Evolutionary conservation across 2,888 invertebrate species (phyloP), one percentile per base, ranked within the genome.

Genomic region (Polietes domitor): DNA sequence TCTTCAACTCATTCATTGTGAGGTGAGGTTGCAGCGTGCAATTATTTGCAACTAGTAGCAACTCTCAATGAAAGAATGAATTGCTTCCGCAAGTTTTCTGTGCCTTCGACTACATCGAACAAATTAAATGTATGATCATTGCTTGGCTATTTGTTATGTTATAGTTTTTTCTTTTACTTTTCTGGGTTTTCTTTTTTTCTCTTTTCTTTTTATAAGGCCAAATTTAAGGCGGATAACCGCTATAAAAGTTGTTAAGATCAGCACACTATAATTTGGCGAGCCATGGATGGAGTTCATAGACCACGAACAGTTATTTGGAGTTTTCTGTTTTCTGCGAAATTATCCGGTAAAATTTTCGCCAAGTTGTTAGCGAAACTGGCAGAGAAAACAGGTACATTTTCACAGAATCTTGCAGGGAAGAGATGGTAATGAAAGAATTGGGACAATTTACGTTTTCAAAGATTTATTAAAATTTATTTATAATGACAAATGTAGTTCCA

Each of bases 1-100:
- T 32, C 5, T 32, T 4, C 5, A n/a, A 19, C 19, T 50, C 17
- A 43, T 73, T 32, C 41, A 32, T n/a, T n/a, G n/a, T n/a, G n/a
- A n/a, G n/a, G n/a, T n/a, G n/a, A n/a, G 43, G 77, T 41, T 53
- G 58, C 75, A n/a, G n/a, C n/a, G n/a, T 37, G 80, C 85, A 87
- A 87, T 86, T 87, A 87, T 84, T 82, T 84, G 77, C 85, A 85
- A 87, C 84, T 86, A 85, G 87, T 79, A 85, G 86, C 81, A 73
- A 63, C 61, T 68, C 58, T 50, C 68, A 81, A 81, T 81, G 73
- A 81, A 81, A 77, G 72, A 81, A 24, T 78, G 78, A 81, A 81
- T 78, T 84, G 84, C 86, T 87, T 87, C 87, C 87, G 87, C 86
- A 80, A 82, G 82, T 80, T 80, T 85, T 76, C 32, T 43, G 9